Evolutionary conservation across 2,888 invertebrate species (phyloP), one percentile per base, ranked within the genome.

Genomic region (Eupithecia abbreviata): DNA sequence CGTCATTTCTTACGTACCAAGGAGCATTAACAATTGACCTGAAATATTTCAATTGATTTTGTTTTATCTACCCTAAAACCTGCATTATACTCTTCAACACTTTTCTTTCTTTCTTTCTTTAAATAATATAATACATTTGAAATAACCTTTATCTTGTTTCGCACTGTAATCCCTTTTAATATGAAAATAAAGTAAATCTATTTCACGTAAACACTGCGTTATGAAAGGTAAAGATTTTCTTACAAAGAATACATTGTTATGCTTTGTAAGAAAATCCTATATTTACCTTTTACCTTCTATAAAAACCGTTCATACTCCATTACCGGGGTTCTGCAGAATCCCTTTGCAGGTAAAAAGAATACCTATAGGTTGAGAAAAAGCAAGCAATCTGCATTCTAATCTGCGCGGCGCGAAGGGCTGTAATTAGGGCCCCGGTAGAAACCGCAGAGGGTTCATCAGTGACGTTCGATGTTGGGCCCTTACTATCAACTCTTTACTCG

Each of bases 371-470:
- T 9, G 51, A 72, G 75, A 74, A 80, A 83, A 82, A 84, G 76
- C 18, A 47, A 83, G 80, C 82, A 85, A 84, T 86, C 85, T 84
- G 82, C 81, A 82, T 85, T 86, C 84, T 87, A 88, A 90, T 89
- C 88, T 86, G 84, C 81, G 82, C 82, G 81, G 83, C 82, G 84
- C 76, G 84, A 82, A 86, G 86, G 86, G 82, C 82, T 85, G 89
- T 90, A 91, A 92, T 93, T 91, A 91, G 87, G 84, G 86, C 73
- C 85, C 82, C 82, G 83, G 77, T 84, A 79, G 85, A 80, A 82
- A 84, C 88, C 86, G 82, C 85, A 86, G 82, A 84, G 85, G 84
- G 86, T 87, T 90, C 89, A 89, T 91, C 89, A 90, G 85, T 84
- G 85, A 83, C 82, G 82, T 45, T 79, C 82, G 82, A 82, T 82